These are phyloP conservation scores for Chinchilla lanigera DNA, from an alignment of 2,113 vertebrate species.

Conservation along the genomic window DNA sequence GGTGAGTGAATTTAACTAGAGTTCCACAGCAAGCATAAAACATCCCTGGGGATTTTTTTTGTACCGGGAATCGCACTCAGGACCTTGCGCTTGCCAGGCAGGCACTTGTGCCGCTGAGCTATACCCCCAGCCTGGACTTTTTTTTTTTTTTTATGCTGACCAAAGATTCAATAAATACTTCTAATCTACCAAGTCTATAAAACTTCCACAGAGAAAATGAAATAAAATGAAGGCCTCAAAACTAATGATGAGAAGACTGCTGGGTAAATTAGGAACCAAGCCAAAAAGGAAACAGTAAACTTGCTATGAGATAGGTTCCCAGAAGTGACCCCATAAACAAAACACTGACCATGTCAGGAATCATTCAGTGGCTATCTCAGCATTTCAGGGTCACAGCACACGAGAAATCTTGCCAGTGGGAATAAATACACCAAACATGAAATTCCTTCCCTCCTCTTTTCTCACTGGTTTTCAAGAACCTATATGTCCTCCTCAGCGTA, in stretches of 20 bases:
- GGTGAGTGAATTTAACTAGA: background rate
- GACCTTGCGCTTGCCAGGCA: too few relatives aligned
- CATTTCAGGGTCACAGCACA: background rate
- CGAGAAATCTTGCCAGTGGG: background rate
- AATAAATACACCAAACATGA: background rate
- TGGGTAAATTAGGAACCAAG: background rate
- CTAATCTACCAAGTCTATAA: background rate
- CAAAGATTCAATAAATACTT: conserved; percentile 15
- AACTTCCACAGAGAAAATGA: conserved; percentile 39
- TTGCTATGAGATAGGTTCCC: background rate
- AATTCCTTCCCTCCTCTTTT: background rate
- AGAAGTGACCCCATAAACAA: background rate
- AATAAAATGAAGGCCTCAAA: conserved; percentile 5
- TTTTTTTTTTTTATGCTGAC: background rate
- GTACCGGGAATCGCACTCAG: too few relatives aligned
- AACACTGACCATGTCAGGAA: background rate
- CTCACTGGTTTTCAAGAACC: background rate
- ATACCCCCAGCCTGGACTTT: background rate
- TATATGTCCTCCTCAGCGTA: background rate
- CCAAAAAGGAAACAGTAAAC: conserved; percentile 36
- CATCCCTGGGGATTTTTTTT: background rate
- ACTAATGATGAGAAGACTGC: background rate
- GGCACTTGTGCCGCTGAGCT: too few relatives aligned
- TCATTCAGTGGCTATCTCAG: background rate
- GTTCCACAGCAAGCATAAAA: background rate